phyloP scores from a whole-genome alignment of 2,113 vertebrate genomes.

The Hiodon tergisus region DNA sequence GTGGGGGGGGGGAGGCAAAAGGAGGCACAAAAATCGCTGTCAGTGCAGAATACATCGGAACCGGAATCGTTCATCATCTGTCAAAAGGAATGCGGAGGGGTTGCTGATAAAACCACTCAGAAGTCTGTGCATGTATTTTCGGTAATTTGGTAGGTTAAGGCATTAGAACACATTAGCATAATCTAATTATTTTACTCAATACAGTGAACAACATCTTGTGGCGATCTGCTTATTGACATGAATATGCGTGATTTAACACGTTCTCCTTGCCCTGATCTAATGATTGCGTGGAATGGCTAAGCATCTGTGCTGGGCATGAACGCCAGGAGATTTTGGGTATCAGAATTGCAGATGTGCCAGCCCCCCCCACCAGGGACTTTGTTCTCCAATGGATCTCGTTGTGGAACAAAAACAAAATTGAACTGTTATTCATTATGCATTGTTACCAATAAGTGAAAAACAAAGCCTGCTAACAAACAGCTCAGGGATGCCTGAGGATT shows the following conservation, averaged over 20 bases:
- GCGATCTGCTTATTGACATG: neutral
- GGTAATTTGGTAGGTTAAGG: slow-evolving; percentile 9
- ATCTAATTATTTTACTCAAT: slow-evolving; percentile 14
- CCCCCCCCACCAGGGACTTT: neutral
- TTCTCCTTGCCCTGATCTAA: too few relatives aligned
- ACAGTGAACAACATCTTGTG: neutral
- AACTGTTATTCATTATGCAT: neutral
- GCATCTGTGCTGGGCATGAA: neutral
- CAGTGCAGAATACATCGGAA: neutral
- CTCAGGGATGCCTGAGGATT: neutral
- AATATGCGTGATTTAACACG: neutral
- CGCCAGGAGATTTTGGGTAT: neutral
- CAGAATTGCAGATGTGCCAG: neutral
- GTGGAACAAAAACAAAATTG: neutral
- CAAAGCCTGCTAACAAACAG: neutral
- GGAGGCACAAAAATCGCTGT: neutral
- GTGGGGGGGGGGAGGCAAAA: neutral
- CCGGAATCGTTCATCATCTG: neutral
- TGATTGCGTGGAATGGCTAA: neutral
- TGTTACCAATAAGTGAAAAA: neutral
- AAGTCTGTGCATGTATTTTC: neutral
- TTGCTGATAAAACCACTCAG: neutral
- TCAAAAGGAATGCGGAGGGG: neutral
- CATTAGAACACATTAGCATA: neutral
- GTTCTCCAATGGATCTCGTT: neutral